Conservation (phyloP, 1,140 invertebrate species). For the Macrosteles quadrilineatus region DNA sequence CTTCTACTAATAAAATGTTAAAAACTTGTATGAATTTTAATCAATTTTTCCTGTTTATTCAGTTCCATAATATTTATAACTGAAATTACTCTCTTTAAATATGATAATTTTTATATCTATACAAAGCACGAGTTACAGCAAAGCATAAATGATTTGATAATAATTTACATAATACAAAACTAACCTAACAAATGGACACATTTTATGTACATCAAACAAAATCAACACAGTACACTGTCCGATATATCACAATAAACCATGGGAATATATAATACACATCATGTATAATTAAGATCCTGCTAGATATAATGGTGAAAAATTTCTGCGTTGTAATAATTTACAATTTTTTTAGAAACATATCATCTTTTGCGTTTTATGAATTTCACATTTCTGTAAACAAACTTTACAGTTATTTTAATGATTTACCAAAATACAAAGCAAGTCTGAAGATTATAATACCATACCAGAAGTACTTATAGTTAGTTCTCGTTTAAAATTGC, state of each 20-base stretch:
- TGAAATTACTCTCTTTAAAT: no score
- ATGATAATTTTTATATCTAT: no score
- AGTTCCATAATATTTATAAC: no score
- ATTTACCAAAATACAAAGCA: background rate
- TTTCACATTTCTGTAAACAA: background rate
- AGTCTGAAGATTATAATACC: background rate
- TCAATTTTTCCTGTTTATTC: no score
- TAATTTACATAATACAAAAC: no score
- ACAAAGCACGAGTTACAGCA: no score
- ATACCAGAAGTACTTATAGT: background rate
- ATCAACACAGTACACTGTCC: background rate
- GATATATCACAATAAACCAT: conserved; percentile 19
- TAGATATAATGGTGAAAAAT: background rate
- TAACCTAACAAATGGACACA: no score
- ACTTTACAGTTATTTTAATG: background rate
- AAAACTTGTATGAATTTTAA: no score
- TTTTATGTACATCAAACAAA: background rate
- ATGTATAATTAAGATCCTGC: background rate
- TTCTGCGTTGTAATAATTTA: background rate
- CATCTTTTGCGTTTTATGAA: background rate
- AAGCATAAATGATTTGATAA: no score
- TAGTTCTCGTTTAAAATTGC: no score
- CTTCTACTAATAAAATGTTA: no score
- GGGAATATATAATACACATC: background rate
- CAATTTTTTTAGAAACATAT: background rate